Conservation (phyloP, 2,888 invertebrate species). For the Acrocera orbiculus region DNA sequence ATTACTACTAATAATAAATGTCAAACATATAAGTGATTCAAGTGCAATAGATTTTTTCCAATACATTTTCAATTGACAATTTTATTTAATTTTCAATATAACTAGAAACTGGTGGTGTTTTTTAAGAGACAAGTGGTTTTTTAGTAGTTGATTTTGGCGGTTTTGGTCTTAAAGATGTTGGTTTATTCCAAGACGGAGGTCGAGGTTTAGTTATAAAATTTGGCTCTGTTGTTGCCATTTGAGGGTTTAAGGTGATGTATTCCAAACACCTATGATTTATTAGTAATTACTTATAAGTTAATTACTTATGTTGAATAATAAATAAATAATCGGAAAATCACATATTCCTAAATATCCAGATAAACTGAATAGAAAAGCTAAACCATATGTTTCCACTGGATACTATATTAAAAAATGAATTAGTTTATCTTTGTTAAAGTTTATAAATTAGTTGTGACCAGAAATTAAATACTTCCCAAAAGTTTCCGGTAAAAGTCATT, state of each 20-base stretch:
- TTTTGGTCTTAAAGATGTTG: constrained; percentile 38
- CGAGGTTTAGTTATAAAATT: constrained; percentile 60
- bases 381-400: constrained; percentile 59
- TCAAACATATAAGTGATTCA: no score
- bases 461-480: constrained; percentile 56
- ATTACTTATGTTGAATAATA: no score
- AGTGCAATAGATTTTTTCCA: no score
- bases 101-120: constrained; percentile 7
- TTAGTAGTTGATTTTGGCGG: constrained; percentile 37
- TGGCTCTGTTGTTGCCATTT: constrained; percentile 70
- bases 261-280: constrained; percentile 24
- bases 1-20: no score
- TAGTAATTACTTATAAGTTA: no score
- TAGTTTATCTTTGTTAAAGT: neutral
- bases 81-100: no score
- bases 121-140: constrained; percentile 33
- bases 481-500: constrained; percentile 52
- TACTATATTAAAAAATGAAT: constrained; percentile 35
- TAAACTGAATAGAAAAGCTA: constrained; percentile 68
- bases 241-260: constrained; percentile 33
- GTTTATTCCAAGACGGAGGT: constrained; percentile 48
- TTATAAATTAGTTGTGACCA: constrained; percentile 48
- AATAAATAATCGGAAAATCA: constrained; percentile 79
- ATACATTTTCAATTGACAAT: no score
- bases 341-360: constrained; percentile 82